These are phyloP conservation scores for Oscheius myriophilus DNA, from an alignment of 2,888 invertebrate genomes.

Conservation along the genomic window DNA sequence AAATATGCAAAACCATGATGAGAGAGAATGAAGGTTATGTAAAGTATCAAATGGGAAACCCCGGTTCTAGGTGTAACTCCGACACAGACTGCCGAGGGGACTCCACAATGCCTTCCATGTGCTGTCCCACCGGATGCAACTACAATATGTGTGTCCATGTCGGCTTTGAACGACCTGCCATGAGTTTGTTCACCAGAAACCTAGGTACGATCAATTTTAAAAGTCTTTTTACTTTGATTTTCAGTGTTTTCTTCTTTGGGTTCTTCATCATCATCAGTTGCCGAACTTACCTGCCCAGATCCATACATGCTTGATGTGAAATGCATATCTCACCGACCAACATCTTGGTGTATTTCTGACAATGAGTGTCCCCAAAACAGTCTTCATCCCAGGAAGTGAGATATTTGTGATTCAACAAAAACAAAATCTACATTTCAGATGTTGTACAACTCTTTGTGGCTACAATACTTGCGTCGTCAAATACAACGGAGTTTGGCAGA, in stretches of 20 bases:
- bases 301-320: slow-evolving; percentile 44
- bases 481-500: slow-evolving; percentile 51
- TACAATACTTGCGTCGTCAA: slow-evolving; percentile 53
- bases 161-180: slow-evolving; percentile 27
- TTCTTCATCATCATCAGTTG: not conserved
- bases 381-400: slow-evolving; percentile 44
- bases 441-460: slow-evolving; percentile 52
- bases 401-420: not conserved
- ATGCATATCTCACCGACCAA: slow-evolving; percentile 36
- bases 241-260: slow-evolving; percentile 25
- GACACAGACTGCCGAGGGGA: slow-evolving; percentile 46
- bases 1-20: too few relatives aligned
- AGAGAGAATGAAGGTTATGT: too few relatives aligned
- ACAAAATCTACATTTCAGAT: slow-evolving; percentile 33
- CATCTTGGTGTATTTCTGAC: slow-evolving; percentile 49
- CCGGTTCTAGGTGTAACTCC: slow-evolving; percentile 43
- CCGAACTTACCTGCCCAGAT: slow-evolving; percentile 40
- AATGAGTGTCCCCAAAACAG: slow-evolving; percentile 45
- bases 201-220: slow-evolving; percentile 7
- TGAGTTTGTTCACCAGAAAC: slow-evolving; percentile 25
- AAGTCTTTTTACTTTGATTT: not conserved
- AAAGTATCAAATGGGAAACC: too few relatives aligned
- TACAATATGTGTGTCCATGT: slow-evolving; percentile 58
- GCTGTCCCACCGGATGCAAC: slow-evolving; percentile 57
- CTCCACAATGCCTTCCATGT: slow-evolving; percentile 52